Evolutionary conservation across 2,113 vertebrate species (phyloP).

Genomic region (Polypterus bichir): DNA sequence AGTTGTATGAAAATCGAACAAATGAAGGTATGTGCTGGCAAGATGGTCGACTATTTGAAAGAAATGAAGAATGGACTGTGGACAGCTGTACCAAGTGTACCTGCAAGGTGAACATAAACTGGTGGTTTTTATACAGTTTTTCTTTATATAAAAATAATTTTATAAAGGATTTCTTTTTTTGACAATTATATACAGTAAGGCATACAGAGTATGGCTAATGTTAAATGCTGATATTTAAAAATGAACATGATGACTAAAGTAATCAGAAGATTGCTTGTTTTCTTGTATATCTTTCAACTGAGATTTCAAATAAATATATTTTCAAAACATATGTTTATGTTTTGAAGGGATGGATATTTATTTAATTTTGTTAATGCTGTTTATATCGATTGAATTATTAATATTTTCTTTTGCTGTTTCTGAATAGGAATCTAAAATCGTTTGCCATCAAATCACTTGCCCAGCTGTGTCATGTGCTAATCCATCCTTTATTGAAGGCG

Average conservation of each 20-base stretch:
- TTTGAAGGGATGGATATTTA: neutral
- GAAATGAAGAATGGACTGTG: conserved; percentile 91
- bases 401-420: conserved; percentile 9
- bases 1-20: conserved; percentile 64
- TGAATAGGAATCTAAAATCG: conserved; percentile 79
- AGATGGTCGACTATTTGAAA: conserved; percentile 81
- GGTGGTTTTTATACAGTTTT: too few relatives aligned
- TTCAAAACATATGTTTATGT: neutral
- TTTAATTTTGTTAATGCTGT: neutral
- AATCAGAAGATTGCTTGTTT: too few relatives aligned
- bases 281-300: too few relatives aligned
- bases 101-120: conserved; percentile 64
- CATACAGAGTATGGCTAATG: too few relatives aligned
- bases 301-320: neutral
- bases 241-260: too few relatives aligned
- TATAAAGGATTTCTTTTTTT: too few relatives aligned
- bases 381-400: neutral
- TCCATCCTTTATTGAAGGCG: conserved; percentile 74
- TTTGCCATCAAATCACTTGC: conserved; percentile 87
- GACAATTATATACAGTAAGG: too few relatives aligned
- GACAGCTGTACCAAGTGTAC: conserved; percentile 92
- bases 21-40: conserved; percentile 89
- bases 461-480: conserved; percentile 70
- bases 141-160: too few relatives aligned
- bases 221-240: too few relatives aligned